Evolutionary conservation across 1,140 invertebrate species (phyloP).

Genomic region (Medauroidea extradentata): DNA sequence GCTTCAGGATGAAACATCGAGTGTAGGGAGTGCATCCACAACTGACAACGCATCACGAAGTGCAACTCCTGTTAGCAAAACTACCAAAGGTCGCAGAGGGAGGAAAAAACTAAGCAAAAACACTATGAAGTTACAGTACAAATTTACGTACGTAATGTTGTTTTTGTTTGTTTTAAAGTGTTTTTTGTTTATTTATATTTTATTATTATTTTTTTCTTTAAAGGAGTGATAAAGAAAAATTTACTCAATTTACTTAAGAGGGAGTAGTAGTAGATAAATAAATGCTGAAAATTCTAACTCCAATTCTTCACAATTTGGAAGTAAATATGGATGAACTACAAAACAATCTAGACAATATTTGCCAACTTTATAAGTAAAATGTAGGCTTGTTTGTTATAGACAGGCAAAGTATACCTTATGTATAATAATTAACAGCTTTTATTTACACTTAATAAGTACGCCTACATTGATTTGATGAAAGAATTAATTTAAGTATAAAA

Average conservation of each 20-base stretch:
- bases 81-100: constrained; percentile 59
- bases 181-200: background rate
- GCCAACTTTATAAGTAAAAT: no score
- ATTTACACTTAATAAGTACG: no score
- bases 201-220: no score
- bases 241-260: background rate
- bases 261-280: background rate
- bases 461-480: no score
- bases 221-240: no score
- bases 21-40: constrained; percentile 78
- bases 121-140: constrained; percentile 70
- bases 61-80: constrained; percentile 73
- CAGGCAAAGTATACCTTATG: no score
- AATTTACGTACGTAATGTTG: constrained; percentile 58
- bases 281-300: background rate
- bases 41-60: constrained; percentile 80
- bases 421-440: no score
- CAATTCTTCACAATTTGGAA: background rate
- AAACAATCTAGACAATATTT: no score
- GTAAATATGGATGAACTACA: background rate
- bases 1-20: constrained; percentile 63
- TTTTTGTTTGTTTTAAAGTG: constrained; percentile 6
- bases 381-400: no score
- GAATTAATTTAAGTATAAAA: no score
- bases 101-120: constrained; percentile 54